Evolutionary conservation across 2,113 vertebrate species (phyloP), one percentile per base, ranked within the genome.

Genomic region (Phoenicopterus ruber): DNA sequence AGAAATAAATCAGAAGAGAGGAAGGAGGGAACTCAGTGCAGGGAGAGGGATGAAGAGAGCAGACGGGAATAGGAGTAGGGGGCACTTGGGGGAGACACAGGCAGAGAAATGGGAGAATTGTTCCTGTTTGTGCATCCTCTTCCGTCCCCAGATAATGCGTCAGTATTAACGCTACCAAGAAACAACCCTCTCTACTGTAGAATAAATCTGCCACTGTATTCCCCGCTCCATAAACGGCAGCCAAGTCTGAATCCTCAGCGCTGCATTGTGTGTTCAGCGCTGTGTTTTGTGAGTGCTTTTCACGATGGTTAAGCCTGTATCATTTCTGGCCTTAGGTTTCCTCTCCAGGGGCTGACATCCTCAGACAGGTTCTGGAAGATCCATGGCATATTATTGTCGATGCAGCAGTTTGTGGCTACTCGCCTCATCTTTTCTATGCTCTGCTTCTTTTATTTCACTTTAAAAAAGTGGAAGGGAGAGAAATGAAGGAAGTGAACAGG

Each of bases 171-270:
- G 7, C 86, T 94, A 94, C 72, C 89, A 88, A 97, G 93, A 94
- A 82, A 87, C 87, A 96, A 49, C 85, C 65, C 85, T 94, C 93
- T 90, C 92, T 89, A 29, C 83, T 93, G 84, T 77, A 87, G 94
- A 94, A 97, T 95, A 94, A 97, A 96, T 96, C 94, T 97, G 87
- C 95, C 95, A 96, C 94, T 97, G 93, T 97, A 88, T 96, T 97
- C 93, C 84, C 88, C 71, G 79, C 84, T 73, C 93, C 86, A 36
- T 59, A 95, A 96, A 80, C 36, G 4, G 93, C 92, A 96, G 93
- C 94, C 90, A 95, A 95, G 93, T 97, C 95, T n/a, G 82, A 26
- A 72, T 83, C 89, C 80, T 92, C 62, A 94, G 89, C 73, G 5
- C 88, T 26, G 90, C 63, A 79, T 84, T 97, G 91, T 94, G 79